phyloP scores from a whole-genome alignment of 2,888 invertebrate species.

The Dasypogon diadema region DNA sequence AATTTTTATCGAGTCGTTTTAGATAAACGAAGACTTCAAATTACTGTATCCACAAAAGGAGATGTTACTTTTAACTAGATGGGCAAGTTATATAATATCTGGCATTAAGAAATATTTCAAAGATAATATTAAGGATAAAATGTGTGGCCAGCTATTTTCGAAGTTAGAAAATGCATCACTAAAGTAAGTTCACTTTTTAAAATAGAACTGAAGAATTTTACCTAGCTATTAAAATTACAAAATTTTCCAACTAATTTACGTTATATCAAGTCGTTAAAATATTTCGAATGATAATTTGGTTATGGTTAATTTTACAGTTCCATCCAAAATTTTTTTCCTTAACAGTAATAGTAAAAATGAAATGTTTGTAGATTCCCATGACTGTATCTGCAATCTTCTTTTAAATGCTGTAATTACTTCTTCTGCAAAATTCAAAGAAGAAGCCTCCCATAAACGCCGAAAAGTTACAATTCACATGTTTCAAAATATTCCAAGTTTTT shows the following conservation, averaged over 20 bases:
- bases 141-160: background rate
- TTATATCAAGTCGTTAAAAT: background rate
- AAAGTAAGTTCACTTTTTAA: no score
- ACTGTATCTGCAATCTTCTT: background rate
- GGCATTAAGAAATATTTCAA: background rate
- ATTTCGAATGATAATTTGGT: no score
- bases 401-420: slow-evolving; percentile 11
- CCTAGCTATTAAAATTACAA: background rate
- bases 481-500: slow-evolving; percentile 16
- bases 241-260: background rate
- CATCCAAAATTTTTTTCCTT: background rate
- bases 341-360: background rate
- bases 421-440: background rate
- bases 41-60: background rate
- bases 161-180: no score
- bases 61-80: background rate
- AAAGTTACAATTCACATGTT: slow-evolving; percentile 11
- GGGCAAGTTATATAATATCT: background rate
- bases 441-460: background rate
- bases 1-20: background rate
- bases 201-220: no score
- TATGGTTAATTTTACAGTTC: no score
- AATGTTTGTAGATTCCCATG: background rate
- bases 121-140: slow-evolving; percentile 4
- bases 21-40: background rate